phyloP scores from a whole-genome alignment of 2,797 vertebrate genomes.

The Cossypha dichroa region DNA sequence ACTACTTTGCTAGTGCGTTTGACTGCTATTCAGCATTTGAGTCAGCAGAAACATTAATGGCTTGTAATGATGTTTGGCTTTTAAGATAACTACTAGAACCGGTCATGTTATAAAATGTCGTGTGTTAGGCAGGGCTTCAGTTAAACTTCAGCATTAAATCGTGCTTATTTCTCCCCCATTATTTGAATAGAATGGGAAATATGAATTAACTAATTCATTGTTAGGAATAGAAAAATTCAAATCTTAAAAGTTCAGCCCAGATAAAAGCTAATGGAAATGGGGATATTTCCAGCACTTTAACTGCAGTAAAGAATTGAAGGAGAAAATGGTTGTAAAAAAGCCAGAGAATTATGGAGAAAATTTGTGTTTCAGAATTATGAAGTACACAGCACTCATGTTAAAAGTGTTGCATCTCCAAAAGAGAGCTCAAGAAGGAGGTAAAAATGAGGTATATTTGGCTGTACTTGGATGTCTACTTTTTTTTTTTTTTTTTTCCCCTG shows the following conservation, averaged over 20 bases:
- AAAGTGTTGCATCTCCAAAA: neutral
- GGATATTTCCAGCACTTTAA: neutral
- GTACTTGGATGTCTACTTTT: neutral
- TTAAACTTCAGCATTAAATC: neutral
- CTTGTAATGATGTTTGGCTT: neutral
- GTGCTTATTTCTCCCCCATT: neutral
- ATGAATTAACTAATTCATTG: neutral
- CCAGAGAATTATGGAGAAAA: neutral
- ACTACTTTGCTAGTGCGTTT: neutral
- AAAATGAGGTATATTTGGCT: neutral
- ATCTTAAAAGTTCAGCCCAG: neutral
- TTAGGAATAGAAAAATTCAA: neutral
- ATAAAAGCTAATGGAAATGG: neutral
- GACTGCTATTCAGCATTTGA: neutral
- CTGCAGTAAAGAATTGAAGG: neutral
- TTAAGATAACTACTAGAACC: neutral
- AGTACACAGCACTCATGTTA: neutral
- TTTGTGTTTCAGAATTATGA: neutral
- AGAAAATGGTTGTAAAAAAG: neutral
- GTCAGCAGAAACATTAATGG: conserved; percentile 1
- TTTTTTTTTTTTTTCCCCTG: no score
- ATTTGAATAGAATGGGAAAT: neutral
- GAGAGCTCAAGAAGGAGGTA: neutral
- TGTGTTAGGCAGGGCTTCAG: neutral
- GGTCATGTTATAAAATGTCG: neutral